A percentile compares a stretch with the other conserved stretches of the same genome.
Evolutionary conservation across 2,797 vertebrate species (phyloP).

Genomic region (Staurois parvus): DNA sequence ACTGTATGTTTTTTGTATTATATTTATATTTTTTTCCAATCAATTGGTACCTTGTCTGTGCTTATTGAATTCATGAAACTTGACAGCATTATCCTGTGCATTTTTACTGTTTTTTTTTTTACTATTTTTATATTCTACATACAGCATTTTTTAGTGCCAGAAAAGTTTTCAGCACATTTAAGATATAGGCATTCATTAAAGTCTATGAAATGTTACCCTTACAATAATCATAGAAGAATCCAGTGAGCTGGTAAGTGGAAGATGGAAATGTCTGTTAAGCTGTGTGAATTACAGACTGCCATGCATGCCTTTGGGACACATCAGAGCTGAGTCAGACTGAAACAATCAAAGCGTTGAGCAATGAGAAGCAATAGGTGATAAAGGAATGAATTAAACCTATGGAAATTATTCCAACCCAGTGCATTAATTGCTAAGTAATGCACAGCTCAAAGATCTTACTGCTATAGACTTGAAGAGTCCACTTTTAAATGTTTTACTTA

Average conservation of each 20-base stretch:
- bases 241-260: constrained; percentile 29
- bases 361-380: constrained; percentile 60
- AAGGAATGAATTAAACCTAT: constrained; percentile 58
- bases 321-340: constrained; percentile 59
- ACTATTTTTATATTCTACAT: not conserved
- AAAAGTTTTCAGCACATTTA: constrained; percentile 45
- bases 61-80: not conserved
- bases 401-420: constrained; percentile 47
- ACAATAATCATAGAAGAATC: constrained; percentile 23
- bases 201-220: constrained; percentile 15
- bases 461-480: constrained; percentile 41
- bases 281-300: constrained; percentile 54
- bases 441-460: constrained; percentile 47
- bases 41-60: not conserved
- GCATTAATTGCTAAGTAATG: constrained; percentile 54
- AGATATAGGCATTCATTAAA: constrained; percentile 31
- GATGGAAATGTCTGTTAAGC: constrained; percentile 49
- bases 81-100: not conserved
- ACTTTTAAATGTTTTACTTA: constrained; percentile 14
- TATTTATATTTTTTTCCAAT: not conserved
- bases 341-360: constrained; percentile 57
- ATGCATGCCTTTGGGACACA: constrained; percentile 54
- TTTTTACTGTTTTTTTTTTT: not conserved
- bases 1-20: not conserved
- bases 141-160: not conserved